phyloP scores from a whole-genome alignment of 2,888 invertebrate genomes.

The Andrena bicolor region DNA sequence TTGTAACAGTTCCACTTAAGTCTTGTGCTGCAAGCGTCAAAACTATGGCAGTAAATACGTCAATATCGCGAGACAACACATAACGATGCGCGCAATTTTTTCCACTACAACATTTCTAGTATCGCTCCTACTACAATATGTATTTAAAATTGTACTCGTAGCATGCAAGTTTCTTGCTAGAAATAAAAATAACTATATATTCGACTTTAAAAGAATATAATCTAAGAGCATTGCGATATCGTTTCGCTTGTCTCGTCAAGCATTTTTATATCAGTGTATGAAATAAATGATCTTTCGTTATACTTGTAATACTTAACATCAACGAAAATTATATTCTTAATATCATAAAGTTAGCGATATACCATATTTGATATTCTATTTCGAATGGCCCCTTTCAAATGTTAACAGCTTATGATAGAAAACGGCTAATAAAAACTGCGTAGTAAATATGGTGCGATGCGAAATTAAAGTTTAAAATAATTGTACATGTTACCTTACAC shows the following conservation, averaged over 20 bases:
- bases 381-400: constrained; percentile 22
- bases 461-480: constrained; percentile 22
- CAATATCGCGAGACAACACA: constrained; percentile 47
- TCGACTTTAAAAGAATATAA: constrained; percentile 10
- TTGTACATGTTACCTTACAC: background rate
- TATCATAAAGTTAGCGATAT: constrained; percentile 24
- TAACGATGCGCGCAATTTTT: constrained; percentile 19
- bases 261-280: constrained; percentile 13
- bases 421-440: constrained; percentile 41
- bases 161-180: constrained; percentile 34
- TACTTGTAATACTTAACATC: constrained; percentile 9
- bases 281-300: constrained; percentile 11
- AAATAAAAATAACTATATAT: constrained; percentile 35
- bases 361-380: constrained; percentile 40
- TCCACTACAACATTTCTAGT: constrained; percentile 23
- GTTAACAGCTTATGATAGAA: constrained; percentile 7
- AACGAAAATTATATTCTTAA: constrained; percentile 13
- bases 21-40: constrained; percentile 24
- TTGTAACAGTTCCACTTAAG: constrained; percentile 6
- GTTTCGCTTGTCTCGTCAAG: constrained; percentile 1
- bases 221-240: constrained; percentile 22
- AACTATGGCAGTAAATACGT: constrained; percentile 66
- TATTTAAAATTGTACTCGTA: constrained; percentile 36
- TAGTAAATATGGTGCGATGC: constrained; percentile 34
- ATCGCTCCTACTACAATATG: constrained; percentile 36